Evolutionary conservation across 2,888 invertebrate species (phyloP).

Genomic region (Drosophila buzzatii): DNA sequence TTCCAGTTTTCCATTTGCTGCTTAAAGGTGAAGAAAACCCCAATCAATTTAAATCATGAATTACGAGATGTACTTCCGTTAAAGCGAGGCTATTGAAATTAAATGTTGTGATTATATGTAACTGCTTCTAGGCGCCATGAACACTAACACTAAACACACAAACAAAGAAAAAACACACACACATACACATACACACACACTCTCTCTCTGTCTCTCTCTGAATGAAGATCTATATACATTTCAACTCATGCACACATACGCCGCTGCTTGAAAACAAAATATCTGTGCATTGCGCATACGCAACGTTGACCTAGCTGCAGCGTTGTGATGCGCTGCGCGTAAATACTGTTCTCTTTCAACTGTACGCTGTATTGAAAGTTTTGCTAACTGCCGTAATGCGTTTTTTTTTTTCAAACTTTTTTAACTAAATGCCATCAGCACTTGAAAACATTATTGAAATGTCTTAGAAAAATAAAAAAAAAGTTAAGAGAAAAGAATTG

Average conservation of each 20-base stretch:
- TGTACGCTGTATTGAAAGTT: conserved; percentile 73
- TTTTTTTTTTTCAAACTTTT: conserved; percentile 12
- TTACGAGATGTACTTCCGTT: conserved; percentile 57
- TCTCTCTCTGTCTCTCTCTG: background rate
- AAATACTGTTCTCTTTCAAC: conserved; percentile 21
- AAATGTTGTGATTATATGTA: conserved; percentile 75
- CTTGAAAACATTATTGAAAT: conserved; percentile 75
- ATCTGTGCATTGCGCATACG: conserved; percentile 65
- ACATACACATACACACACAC: conserved; percentile 16
- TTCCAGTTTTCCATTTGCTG: conserved; percentile 44
- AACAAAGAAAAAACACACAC: conserved; percentile 24
- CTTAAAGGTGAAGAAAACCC: conserved; percentile 19
- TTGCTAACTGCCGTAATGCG: conserved; percentile 64
- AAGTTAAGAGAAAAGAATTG: background rate
- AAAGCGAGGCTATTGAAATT: conserved; percentile 60
- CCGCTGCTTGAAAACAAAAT: conserved; percentile 43
- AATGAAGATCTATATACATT: conserved; percentile 13
- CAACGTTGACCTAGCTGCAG: conserved; percentile 40
- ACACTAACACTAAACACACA: conserved; percentile 30
- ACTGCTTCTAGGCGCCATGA: conserved; percentile 70
- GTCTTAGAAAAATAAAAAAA: conserved; percentile 21
- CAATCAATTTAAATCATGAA: conserved; percentile 32
- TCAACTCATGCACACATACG: conserved; percentile 41
- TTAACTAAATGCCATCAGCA: conserved; percentile 75
- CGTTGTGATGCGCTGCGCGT: conserved; percentile 20